Base-by-base conservation (phyloP, 1,140 invertebrate species). In the Anastrepha obliqua region DNA sequence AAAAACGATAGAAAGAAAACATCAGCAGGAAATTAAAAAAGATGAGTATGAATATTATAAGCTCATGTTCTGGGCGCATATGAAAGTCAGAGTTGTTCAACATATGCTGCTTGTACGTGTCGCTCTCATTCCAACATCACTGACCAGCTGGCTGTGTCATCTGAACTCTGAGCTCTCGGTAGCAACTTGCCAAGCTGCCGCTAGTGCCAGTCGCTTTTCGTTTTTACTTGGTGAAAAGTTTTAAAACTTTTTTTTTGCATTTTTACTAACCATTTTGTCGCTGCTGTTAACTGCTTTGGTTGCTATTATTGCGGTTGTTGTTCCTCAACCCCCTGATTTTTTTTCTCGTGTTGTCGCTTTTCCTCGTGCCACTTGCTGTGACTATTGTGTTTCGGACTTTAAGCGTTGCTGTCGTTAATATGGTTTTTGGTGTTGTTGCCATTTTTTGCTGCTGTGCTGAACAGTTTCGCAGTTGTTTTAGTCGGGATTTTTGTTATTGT, bases 391-490 rank as follows among this genome's bases (percentile, higher is more conserved):
- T n/a, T 51, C 15, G 29, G 47, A 17, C 59, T 58, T 20, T 86
- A 6, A 51, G 47, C 7, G 20, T 86, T 39, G 47, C 59, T 86
- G 51, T 58, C 47, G 85, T 60, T 29, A 62, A 62, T 58, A 42
- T 85, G 51, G 51, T 86, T 86, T 29, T 62, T 62, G 42, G 58
- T 86, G 85, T 86, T 86, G 51, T 86, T 62, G 58, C 39, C n/a
- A 39, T 86, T 62, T 65, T 60, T 60, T 62, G n/a, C 20, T 85
- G 9, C n/a, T 9, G 39, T 86, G 62, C 15, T 29, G 58, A 9
- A 6, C 59, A 44, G 81, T 85, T 51, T 86, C 17, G 29, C 62
- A 62, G 4, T 86, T 62, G 85, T 62, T 47, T 15, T 64, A 60
- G 78, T 51, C 6, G 13, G 5, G 62, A 62, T 86, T 86, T 58